Percentiles rank a stretch among this genome's conserved stretches.
Conservation (phyloP, 2,113 vertebrate species). For the Apeltes quadracus region DNA sequence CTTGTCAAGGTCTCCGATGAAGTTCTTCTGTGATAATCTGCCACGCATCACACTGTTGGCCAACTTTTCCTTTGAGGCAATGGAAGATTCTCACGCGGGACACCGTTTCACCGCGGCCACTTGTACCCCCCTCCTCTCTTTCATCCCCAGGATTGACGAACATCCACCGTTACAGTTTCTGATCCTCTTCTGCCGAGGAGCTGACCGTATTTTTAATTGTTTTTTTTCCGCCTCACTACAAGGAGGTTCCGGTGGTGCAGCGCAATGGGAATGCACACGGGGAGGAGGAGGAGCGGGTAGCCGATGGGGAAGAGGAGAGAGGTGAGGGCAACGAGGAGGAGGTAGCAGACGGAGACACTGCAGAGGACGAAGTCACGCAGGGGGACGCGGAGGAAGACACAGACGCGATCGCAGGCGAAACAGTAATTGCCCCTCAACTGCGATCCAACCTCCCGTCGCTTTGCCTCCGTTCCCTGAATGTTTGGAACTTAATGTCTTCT, state of each 20-base stretch:
- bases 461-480: constrained; percentile 14
- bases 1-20: background rate
- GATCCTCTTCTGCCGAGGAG: constrained; percentile 4
- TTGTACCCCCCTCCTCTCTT: constrained; percentile 2
- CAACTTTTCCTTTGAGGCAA: background rate
- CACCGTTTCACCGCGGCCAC: background rate
- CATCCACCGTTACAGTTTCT: background rate
- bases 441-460: constrained; percentile 10
- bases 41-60: background rate
- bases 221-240: constrained; percentile 59
- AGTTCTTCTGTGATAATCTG: background rate
- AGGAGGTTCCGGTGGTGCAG: constrained; percentile 67
- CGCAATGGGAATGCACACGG: constrained; percentile 65
- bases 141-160: constrained; percentile 12
- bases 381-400: constrained; percentile 47
- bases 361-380: constrained; percentile 38
- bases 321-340: constrained; percentile 36
- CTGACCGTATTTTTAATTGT: background rate
- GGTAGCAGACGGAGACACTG: constrained; percentile 29
- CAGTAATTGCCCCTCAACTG: constrained; percentile 67
- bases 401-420: constrained; percentile 69
- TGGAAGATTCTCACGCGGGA: background rate
- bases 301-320: constrained; percentile 22
- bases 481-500: constrained; percentile 25
- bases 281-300: constrained; percentile 46